Conservation (phyloP, 2,113 vertebrate species). For the Apaloderma vittatum region DNA sequence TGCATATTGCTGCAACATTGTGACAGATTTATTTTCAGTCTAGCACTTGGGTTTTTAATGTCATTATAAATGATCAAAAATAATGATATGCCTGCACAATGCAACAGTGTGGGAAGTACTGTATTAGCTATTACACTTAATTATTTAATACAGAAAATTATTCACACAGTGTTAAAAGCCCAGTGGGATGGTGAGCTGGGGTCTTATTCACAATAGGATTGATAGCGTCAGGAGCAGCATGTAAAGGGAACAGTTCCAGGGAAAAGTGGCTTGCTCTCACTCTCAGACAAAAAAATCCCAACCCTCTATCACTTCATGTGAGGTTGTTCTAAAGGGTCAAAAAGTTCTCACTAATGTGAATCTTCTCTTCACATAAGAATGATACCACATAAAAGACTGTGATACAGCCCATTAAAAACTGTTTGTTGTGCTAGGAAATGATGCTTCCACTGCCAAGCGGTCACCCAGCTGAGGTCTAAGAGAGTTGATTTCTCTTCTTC, state of each 20-base stretch:
- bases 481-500: neutral
- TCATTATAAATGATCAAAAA: slow-evolving; percentile 72
- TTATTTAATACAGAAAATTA: slow-evolving; percentile 76
- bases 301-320: neutral
- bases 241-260: slow-evolving; percentile 2
- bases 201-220: slow-evolving; percentile 19
- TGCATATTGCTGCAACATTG: slow-evolving; percentile 70
- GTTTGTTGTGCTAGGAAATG: neutral
- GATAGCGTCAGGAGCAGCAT: neutral
- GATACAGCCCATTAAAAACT: neutral
- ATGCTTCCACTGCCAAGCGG: neutral
- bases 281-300: neutral
- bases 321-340: neutral
- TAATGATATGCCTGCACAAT: slow-evolving; percentile 70
- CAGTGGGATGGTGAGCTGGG: slow-evolving; percentile 52
- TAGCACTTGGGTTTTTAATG: slow-evolving; percentile 62
- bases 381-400: neutral
- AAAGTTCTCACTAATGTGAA: neutral
- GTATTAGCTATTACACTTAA: slow-evolving; percentile 75
- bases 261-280: neutral
- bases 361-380: accelerated
- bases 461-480: neutral
- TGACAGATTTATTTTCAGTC: slow-evolving; percentile 77
- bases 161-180: slow-evolving; percentile 57
- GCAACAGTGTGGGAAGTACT: slow-evolving; percentile 71